Conservation (phyloP, 1,140 invertebrate genomes). For the Temnothorax longispinosus region DNA sequence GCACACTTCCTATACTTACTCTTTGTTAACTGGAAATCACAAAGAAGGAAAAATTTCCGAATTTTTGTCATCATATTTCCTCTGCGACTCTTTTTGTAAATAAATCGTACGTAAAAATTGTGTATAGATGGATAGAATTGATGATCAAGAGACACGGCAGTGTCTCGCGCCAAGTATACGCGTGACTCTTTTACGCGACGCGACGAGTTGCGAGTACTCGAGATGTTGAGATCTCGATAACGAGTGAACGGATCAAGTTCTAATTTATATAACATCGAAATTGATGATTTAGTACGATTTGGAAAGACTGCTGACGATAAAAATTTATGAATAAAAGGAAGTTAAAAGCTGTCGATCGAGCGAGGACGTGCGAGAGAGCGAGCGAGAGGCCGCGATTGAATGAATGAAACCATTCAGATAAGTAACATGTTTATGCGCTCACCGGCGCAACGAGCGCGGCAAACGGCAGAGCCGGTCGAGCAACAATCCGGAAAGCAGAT, state of each 20-base stretch:
- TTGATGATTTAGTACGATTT: not conserved
- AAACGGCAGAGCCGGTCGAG: slow-evolving; percentile 52
- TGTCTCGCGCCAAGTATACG: too few species aligned
- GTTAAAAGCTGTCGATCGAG: not conserved
- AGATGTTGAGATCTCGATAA: too few species aligned
- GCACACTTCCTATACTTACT: not conserved
- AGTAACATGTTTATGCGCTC: slow-evolving; percentile 74
- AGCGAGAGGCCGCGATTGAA: slow-evolving; percentile 55
- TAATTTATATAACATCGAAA: not conserved
- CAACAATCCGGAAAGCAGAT: slow-evolving; percentile 69
- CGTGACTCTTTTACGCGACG: too few species aligned
- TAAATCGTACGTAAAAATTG: not conserved
- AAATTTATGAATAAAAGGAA: slow-evolving; percentile 27
- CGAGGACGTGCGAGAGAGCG: not conserved
- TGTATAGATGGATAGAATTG: not conserved
- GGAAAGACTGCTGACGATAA: slow-evolving; percentile 2
- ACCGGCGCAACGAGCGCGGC: slow-evolving; percentile 40
- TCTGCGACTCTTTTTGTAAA: not conserved
- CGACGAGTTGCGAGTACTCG: too few species aligned
- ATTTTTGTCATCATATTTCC: not conserved
- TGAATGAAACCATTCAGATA: slow-evolving; percentile 77
- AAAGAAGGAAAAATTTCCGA: not conserved
- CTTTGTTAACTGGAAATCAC: not conserved
- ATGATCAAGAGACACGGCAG: too few species aligned
- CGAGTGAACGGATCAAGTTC: too few species aligned